Evolutionary conservation across 1,140 invertebrate species (phyloP).

Genomic region (Bombyx mandarina): DNA sequence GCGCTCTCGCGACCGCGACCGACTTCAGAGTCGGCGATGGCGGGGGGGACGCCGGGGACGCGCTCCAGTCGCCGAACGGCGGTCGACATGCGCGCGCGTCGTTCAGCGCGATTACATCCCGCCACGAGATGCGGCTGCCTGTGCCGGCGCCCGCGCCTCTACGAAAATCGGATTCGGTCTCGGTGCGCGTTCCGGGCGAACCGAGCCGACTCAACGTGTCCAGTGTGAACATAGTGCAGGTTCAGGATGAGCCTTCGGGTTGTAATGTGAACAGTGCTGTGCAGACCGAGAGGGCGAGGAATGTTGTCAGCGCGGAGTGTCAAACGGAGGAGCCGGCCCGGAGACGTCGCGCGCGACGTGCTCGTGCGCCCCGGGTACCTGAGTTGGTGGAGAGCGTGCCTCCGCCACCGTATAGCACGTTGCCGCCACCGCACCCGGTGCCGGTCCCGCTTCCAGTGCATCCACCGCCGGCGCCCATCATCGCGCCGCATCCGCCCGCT

Average conservation of each 20-base stretch:
- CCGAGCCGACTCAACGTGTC: conserved; percentile 50
- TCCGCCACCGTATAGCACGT: conserved; percentile 67
- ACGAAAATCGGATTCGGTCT: conserved; percentile 56
- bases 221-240: conserved; percentile 64
- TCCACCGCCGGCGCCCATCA: conserved; percentile 32
- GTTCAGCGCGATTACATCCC: conserved; percentile 36
- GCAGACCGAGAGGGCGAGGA: conserved; percentile 53
- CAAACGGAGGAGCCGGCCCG: conserved; percentile 61
- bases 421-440: conserved; percentile 38
- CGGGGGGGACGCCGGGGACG: conserved; percentile 24
- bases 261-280: conserved; percentile 58
- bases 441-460: conserved; percentile 22
- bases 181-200: conserved; percentile 56
- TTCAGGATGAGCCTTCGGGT: conserved; percentile 40
- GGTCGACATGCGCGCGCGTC: conserved; percentile 65
- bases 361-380: conserved; percentile 36
- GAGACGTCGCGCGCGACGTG: conserved; percentile 39
- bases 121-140: conserved; percentile 65
- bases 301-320: conserved; percentile 56
- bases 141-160: conserved; percentile 63
- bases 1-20: conserved; percentile 31
- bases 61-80: conserved; percentile 57
- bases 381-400: conserved; percentile 45
- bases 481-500: conserved; percentile 42
- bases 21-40: conserved; percentile 16